Conservation (phyloP, 1,140 invertebrate genomes). For the Dendrolimus kikuchii region DNA sequence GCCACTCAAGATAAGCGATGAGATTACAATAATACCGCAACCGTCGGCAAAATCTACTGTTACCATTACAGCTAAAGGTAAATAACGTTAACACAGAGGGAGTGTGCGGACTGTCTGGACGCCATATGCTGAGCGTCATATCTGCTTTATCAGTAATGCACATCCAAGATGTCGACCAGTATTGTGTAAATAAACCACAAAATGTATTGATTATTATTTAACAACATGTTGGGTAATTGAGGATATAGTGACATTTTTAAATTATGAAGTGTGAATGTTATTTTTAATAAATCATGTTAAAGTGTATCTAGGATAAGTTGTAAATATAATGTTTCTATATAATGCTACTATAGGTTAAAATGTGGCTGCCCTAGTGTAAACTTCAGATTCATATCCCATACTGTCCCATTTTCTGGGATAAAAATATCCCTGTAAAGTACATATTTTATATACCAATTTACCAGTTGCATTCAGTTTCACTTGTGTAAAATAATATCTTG, state of each 20-base stretch:
- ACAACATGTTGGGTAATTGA: conserved; percentile 33
- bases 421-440: too few species aligned
- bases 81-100: conserved; percentile 49
- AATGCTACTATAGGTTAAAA: too few species aligned
- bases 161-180: conserved; percentile 50
- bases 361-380: too few species aligned
- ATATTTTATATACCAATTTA: too few species aligned
- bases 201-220: conserved; percentile 39
- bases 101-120: conserved; percentile 28
- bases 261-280: conserved; percentile 44
- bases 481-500: too few species aligned
- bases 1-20: conserved; percentile 92
- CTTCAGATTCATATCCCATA: conserved; percentile 17
- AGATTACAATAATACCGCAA: conserved; percentile 94
- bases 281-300: conserved; percentile 35
- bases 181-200: conserved; percentile 61
- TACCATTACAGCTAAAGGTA: conserved; percentile 58
- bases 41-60: conserved; percentile 73
- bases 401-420: conserved; percentile 6
- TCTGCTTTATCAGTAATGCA: conserved; percentile 40
- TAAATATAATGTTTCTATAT: conserved; percentile 52
- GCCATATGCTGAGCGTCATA: conserved; percentile 16
- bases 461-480: too few species aligned
- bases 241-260: conserved; percentile 48
- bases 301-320: conserved; percentile 25